A percentile compares a stretch with the other conserved stretches of the same genome.
Evolutionary conservation across 64 coral and sea anemone species (phyloP).

Genomic region (Montipora capricornis): DNA sequence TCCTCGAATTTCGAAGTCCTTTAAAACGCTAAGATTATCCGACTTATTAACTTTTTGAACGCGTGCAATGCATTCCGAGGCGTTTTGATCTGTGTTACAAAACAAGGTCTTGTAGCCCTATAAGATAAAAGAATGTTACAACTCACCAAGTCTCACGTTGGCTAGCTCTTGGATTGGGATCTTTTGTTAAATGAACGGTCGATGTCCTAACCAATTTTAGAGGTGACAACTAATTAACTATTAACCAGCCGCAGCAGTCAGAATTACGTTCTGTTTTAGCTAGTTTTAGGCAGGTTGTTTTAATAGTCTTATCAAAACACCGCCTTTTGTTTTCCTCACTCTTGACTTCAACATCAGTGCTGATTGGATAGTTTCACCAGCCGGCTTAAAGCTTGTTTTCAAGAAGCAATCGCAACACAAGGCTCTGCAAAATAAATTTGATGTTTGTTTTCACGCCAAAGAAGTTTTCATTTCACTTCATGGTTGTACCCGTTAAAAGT

Average conservation of each 20-base stretch:
- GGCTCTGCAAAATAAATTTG: neutral
- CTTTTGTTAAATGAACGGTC: slow-evolving; percentile 10
- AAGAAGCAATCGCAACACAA: neutral
- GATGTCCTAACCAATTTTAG: slow-evolving; percentile 47
- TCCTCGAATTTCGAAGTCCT: no score
- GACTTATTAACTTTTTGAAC: no score
- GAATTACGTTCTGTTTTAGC: slow-evolving; percentile 39
- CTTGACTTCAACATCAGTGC: neutral
- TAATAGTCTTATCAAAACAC: slow-evolving; percentile 10
- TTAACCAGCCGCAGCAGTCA: neutral
- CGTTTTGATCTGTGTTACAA: no score
- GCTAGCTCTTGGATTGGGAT: slow-evolving; percentile 9
- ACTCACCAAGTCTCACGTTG: neutral
- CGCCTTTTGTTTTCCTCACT: neutral
- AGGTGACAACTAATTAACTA: slow-evolving; percentile 30
- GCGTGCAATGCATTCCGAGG: no score
- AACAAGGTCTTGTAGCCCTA: no score
- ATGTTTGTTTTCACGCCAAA: neutral
- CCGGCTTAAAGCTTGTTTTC: neutral
- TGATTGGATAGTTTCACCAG: neutral
- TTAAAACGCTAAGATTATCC: no score
- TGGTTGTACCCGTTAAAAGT: slow-evolving; percentile 12
- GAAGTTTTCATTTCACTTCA: slow-evolving; percentile 7
- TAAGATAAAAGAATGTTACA: neutral
- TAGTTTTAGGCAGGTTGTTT: slow-evolving; percentile 39